A percentile compares a stretch with the other conserved stretches of the same genome.
Conservation (phyloP, 1,140 invertebrate species). For the Thaumatotibia leucotreta region DNA sequence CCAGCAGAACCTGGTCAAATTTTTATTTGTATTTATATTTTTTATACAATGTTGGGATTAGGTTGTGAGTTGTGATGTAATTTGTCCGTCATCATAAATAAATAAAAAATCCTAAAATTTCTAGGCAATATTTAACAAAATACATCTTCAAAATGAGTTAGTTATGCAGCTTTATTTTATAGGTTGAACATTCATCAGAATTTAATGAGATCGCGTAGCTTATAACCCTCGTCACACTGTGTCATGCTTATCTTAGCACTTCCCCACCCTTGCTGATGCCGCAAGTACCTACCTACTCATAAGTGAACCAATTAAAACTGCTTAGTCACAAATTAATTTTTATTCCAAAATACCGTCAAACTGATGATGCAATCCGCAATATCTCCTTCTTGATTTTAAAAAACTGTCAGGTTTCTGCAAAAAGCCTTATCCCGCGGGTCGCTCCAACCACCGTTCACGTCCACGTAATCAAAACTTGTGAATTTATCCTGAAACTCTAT, state of each 20-base stretch:
- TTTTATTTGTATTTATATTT: no score
- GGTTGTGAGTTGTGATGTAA: no score
- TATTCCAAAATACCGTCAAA: conserved; percentile 14
- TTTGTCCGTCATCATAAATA: no score
- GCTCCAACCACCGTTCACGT: conserved; percentile 39
- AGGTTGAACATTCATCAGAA: background rate
- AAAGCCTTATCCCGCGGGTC: conserved; percentile 63
- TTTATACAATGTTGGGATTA: no score
- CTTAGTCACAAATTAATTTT: background rate
- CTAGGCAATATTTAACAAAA: no score
- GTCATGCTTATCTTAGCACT: background rate
- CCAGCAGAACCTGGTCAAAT: no score
- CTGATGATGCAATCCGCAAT: conserved; percentile 27
- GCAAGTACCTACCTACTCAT: no score
- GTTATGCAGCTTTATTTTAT: background rate
- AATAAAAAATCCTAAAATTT: no score
- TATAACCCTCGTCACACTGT: conserved; percentile 7
- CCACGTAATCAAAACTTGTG: conserved; percentile 31
- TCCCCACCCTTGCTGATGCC: no score
- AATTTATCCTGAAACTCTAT: conserved; percentile 36
- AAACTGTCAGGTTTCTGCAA: conserved; percentile 60
- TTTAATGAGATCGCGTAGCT: background rate
- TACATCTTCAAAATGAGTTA: no score
- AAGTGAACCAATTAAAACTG: background rate
- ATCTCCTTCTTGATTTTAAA: conserved; percentile 73